Evolutionary conservation across 2,113 vertebrate genomes (phyloP).

Genomic region (Periophthalmodon schlosseri): DNA sequence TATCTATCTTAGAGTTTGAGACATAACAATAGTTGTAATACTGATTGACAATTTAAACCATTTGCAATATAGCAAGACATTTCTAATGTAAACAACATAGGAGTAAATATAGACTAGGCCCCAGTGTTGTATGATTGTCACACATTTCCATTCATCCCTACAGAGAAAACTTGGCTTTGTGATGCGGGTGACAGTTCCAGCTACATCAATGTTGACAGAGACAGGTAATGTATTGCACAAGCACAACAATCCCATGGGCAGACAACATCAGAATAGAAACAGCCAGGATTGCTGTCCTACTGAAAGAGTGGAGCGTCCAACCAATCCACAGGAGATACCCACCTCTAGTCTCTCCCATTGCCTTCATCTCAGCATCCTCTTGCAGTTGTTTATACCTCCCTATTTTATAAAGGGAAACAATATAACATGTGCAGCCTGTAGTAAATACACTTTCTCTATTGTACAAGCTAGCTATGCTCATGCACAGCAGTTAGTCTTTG

Average conservation of each 20-base stretch:
- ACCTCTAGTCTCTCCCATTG: neutral
- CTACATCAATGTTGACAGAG: neutral
- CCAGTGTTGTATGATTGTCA: neutral
- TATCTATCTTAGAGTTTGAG: neutral
- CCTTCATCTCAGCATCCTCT: neutral
- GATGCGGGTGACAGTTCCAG: neutral
- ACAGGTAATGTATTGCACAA: conserved; percentile 2
- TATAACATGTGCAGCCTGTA: conserved; percentile 17
- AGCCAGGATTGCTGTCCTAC: neutral
- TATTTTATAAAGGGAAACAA: conserved; percentile 15
- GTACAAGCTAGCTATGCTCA: conserved; percentile 19
- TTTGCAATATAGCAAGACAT: neutral
- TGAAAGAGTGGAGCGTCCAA: neutral
- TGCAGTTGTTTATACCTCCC: conserved; percentile 12
- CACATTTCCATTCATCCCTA: neutral
- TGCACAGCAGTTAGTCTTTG: conserved; percentile 24
- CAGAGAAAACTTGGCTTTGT: neutral
- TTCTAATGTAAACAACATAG: neutral
- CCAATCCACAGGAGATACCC: neutral
- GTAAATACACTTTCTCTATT: conserved; percentile 4
- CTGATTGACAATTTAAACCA: neutral
- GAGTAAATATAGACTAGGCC: neutral
- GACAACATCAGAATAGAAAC: conserved; percentile 2
- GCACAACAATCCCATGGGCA: neutral
- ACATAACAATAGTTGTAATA: neutral